phyloP scores from a whole-genome alignment of 2,113 vertebrate species.

The Argyrosomus japonicus region DNA sequence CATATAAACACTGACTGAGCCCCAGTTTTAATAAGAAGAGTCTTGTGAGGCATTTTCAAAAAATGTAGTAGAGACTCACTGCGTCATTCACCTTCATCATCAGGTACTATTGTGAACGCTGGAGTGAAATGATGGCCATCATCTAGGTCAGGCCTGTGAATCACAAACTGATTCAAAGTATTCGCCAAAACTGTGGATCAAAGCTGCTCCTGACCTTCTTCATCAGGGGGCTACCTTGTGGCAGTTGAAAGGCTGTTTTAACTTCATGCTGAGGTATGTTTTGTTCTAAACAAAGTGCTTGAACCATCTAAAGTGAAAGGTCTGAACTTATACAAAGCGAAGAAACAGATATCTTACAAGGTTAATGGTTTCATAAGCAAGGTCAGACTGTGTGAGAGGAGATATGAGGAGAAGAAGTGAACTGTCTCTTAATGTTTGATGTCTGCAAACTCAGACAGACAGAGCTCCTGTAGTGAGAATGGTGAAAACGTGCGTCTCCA shows the following conservation, averaged over 20 bases:
- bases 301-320: conserved; percentile 28
- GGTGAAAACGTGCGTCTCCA: conserved; percentile 14
- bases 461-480: conserved; percentile 37
- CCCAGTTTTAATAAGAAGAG: background rate
- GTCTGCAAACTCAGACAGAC: conserved; percentile 10
- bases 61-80: background rate
- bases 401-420: conserved; percentile 22
- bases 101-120: background rate
- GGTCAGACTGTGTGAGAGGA: conserved; percentile 24
- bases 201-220: conserved; percentile 15
- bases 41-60: conserved; percentile 6
- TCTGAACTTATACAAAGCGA: background rate
- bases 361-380: conserved; percentile 35
- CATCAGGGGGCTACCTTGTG: background rate
- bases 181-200: conserved; percentile 13
- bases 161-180: conserved; percentile 18
- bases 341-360: conserved; percentile 21
- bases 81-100: conserved; percentile 7
- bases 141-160: conserved; percentile 1
- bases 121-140: background rate
- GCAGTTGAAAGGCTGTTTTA: background rate
- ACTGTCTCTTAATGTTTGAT: conserved; percentile 27
- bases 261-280: background rate
- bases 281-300: conserved; percentile 9
- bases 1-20: background rate